Percentiles rank a stretch among this genome's conserved stretches.
These are phyloP conservation scores for Linepithema humile DNA, from an alignment of 1,140 invertebrate genomes.

Conservation along the genomic window DNA sequence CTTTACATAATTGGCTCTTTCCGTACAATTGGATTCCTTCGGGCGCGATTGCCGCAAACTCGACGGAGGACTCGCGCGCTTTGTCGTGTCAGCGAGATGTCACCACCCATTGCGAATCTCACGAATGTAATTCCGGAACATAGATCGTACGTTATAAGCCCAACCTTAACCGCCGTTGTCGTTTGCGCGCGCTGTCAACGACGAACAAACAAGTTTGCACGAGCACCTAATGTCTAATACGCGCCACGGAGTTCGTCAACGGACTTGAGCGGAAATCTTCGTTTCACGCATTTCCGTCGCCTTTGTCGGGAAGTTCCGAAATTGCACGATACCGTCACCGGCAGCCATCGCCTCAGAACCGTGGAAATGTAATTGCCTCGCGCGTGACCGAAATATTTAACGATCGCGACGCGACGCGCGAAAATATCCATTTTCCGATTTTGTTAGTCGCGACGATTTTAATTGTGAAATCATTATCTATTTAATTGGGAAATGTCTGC, in stretches of 20 bases:
- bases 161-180: slow-evolving; percentile 24
- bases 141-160: slow-evolving; percentile 50
- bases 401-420: not conserved
- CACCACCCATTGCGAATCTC: slow-evolving; percentile 40
- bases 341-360: slow-evolving; percentile 28
- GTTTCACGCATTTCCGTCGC: slow-evolving; percentile 25
- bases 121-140: slow-evolving; percentile 58
- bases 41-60: slow-evolving; percentile 28
- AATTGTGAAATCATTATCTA: not conserved
- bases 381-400: slow-evolving; percentile 55
- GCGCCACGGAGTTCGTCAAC: slow-evolving; percentile 28
- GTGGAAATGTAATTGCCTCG: slow-evolving; percentile 43
- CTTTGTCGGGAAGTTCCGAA: slow-evolving; percentile 37
- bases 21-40: slow-evolving; percentile 53
- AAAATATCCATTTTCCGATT: slow-evolving; percentile 38
- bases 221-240: slow-evolving; percentile 56
- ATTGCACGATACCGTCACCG: slow-evolving; percentile 39
- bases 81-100: not conserved
- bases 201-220: slow-evolving; percentile 57
- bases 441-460: not conserved
- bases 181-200: slow-evolving; percentile 17
- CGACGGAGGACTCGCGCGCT: slow-evolving; percentile 20
- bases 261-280: slow-evolving; percentile 65
- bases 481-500: slow-evolving; percentile 10
- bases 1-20: slow-evolving; percentile 56